Evolutionary conservation across 2,797 vertebrate species (phyloP).

Genomic region (Oreortyx pictus): DNA sequence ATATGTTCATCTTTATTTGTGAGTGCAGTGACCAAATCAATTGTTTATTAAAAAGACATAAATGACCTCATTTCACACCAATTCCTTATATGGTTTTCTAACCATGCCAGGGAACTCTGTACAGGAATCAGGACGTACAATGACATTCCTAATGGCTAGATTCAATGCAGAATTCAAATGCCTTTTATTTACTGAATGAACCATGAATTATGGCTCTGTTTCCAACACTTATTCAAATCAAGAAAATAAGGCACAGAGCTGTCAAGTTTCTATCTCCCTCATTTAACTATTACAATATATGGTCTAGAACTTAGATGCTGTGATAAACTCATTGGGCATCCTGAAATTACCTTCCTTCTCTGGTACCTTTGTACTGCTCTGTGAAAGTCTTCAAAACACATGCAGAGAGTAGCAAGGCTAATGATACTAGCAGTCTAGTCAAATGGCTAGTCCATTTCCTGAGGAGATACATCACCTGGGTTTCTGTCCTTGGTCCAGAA

Average conservation of each 20-base stretch:
- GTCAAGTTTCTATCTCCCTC: neutral
- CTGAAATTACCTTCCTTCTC: neutral
- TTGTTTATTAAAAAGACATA: neutral
- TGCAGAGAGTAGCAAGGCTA: neutral
- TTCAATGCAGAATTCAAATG: slow-evolving; percentile 11
- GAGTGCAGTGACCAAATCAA: neutral
- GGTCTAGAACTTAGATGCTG: neutral
- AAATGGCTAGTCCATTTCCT: neutral
- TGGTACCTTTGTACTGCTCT: neutral
- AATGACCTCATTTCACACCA: neutral
- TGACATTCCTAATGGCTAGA: neutral
- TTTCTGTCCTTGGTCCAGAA: neutral
- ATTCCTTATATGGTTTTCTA: neutral
- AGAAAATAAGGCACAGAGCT: neutral
- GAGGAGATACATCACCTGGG: neutral
- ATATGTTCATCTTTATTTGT: neutral
- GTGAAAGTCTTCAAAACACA: neutral
- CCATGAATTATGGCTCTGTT: neutral
- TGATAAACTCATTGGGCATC: neutral
- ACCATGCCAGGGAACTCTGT: neutral
- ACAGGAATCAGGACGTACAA: neutral
- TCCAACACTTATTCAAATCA: neutral
- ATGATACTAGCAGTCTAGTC: neutral
- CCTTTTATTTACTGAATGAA: neutral
- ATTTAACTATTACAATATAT: neutral